Percentiles rank a stretch among this genome's conserved stretches.
Evolutionary conservation across 2,113 vertebrate species (phyloP).

Genomic region (Cynoglossus semilaevis): DNA sequence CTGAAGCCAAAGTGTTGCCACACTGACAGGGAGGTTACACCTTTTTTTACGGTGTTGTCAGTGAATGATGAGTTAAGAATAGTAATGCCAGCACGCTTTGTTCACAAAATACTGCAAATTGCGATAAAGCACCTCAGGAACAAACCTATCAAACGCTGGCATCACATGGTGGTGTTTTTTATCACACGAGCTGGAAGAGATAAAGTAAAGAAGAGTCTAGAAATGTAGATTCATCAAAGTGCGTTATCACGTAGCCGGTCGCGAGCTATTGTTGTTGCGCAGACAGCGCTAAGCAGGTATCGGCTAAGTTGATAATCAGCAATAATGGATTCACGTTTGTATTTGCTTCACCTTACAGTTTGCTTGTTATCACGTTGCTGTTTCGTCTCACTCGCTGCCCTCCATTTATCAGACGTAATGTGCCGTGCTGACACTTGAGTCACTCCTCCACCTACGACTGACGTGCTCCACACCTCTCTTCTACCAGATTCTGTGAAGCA

Average conservation of each 20-base stretch:
- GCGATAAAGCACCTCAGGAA: slow-evolving; percentile 38
- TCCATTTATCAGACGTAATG: too few species aligned
- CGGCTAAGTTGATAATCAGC: slow-evolving; percentile 33
- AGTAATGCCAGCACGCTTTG: slow-evolving; percentile 34
- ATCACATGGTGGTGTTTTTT: slow-evolving; percentile 12
- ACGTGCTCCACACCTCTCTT: slow-evolving; percentile 11
- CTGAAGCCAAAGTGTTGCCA: slow-evolving; percentile 2
- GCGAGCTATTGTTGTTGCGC: slow-evolving; percentile 23
- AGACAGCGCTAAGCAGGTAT: too few species aligned
- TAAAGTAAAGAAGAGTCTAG: slow-evolving; percentile 26
- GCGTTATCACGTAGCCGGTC: slow-evolving; percentile 26
- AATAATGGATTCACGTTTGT: slow-evolving; percentile 30
- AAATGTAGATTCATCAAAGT: slow-evolving; percentile 4
- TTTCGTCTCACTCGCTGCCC: too few species aligned
- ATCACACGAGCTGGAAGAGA: not conserved
- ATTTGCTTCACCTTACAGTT: too few species aligned
- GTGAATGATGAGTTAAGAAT: not conserved
- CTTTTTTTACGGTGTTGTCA: slow-evolving; percentile 27
- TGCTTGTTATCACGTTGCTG: too few species aligned
- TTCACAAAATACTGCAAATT: slow-evolving; percentile 39
- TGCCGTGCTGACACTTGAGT: too few species aligned
- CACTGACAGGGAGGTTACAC: slow-evolving; percentile 40
- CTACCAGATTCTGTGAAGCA: too few species aligned
- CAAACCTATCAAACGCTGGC: slow-evolving; percentile 47
- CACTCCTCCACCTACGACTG: slow-evolving; percentile 33